Percentiles rank a stretch among this genome's conserved stretches.
Evolutionary conservation across 2,888 invertebrate species (phyloP).

Genomic region (Andrena praecox): DNA sequence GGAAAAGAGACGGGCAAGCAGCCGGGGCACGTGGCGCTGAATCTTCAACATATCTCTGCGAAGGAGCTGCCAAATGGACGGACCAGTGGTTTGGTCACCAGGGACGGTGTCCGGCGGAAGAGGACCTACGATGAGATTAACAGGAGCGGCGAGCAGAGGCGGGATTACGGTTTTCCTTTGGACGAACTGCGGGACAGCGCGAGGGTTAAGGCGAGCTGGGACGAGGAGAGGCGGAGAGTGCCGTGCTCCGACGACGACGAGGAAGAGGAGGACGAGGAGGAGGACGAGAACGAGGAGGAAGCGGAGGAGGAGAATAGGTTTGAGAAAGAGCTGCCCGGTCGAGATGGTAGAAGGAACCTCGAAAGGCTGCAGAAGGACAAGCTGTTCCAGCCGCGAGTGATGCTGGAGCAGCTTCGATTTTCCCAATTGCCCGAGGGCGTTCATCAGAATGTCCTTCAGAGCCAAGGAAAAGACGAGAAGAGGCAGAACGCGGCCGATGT

Average conservation of each 20-base stretch:
- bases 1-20: conserved; percentile 70
- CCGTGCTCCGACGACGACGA: conserved; percentile 47
- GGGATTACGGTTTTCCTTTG: conserved; percentile 56
- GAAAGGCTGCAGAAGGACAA: conserved; percentile 77
- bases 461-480: conserved; percentile 33
- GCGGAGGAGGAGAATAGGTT: conserved; percentile 42
- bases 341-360: conserved; percentile 65
- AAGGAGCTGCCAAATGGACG: conserved; percentile 61
- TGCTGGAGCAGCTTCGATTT: conserved; percentile 81
- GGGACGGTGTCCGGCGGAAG: conserved; percentile 54
- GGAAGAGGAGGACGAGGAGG: conserved; percentile 61
- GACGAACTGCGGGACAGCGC: conserved; percentile 49
- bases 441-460: conserved; percentile 55
- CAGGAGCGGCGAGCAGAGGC: conserved; percentile 77
- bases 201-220: conserved; percentile 61
- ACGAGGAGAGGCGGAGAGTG: conserved; percentile 63
- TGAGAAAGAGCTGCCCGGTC: conserved; percentile 36
- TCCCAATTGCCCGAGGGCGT: conserved; percentile 73
- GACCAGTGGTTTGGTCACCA: conserved; percentile 68
- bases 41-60: conserved; percentile 43
- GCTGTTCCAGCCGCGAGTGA: conserved; percentile 81
- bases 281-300: conserved; percentile 66
- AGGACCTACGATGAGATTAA: conserved; percentile 66
- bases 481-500: conserved; percentile 55
- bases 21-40: conserved; percentile 34